Base-by-base conservation (phyloP, 1,140 invertebrate genomes). In the Drosophila quadrilineata region DNA sequence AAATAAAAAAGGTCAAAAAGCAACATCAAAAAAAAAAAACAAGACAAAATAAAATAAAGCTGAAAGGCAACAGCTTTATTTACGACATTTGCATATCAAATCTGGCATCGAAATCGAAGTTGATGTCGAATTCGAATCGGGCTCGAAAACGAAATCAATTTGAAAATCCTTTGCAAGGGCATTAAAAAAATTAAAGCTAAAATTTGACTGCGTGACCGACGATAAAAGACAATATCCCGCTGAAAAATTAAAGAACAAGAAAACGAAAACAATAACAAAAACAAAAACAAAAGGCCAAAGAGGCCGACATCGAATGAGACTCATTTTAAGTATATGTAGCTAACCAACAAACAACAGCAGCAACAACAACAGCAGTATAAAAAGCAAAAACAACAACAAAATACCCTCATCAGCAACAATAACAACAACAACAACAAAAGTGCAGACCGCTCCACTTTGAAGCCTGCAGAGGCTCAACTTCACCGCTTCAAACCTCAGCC, bases 161-260 rank as follows among this genome's bases (percentile, higher is more conserved):
- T 79, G 67, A 85, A 85, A 85, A 85, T 85, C 79, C 80, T 85
- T 85, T 79, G 71, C 60, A 71, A 72, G 65, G 59, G 74, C 80
- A 75, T 69, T 45, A 70, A 75, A 80, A 70, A 76, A 50, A 59
- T n/a, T n/a, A n/a, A 62, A 49, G 56, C 46, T 75, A 62, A 82
- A 84, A 85, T 85, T 84, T 84, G 77, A 64, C 77, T 84, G 77
- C 69, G 62, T 82, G 68, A 28, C 29, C 52, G 33, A 45, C 12
- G 26, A 57, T 14, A 21, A 33, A 19, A 46, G 28, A 31, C 8
- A 40, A 21, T 29, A 62, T 41, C n/a, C n/a, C n/a, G n/a, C n/a
- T n/a, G 38, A 56, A 49, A 36, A 62, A 35, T 21, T 17, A 33
- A 33, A 31, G 9, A 52, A 6, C 12, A 49, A 58, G 1, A 29